These are phyloP conservation scores for Smutsia gigantea DNA, from an alignment of 2,797 vertebrate genomes.

Conservation along the genomic window DNA sequence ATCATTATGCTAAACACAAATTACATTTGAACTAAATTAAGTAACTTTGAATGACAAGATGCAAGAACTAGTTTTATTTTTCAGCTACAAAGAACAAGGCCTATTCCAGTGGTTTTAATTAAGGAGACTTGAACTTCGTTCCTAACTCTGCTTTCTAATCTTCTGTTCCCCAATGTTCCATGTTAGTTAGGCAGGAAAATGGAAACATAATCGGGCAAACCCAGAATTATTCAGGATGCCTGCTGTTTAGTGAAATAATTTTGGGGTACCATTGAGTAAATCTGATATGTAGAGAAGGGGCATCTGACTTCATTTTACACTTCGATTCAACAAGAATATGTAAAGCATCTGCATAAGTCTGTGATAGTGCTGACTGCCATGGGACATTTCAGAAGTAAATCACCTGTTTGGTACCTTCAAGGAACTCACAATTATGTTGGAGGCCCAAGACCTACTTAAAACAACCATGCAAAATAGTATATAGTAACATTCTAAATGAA, in stretches of 20 bases:
- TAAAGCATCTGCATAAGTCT: neutral
- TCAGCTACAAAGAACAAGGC: neutral
- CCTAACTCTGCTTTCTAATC: neutral
- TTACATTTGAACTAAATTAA: slow-evolving; percentile 51
- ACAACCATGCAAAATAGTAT: neutral
- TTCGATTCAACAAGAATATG: neutral
- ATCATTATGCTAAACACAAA: slow-evolving; percentile 7
- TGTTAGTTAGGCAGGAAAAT: neutral
- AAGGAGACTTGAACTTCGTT: neutral
- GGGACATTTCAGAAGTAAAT: neutral
- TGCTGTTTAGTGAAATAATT: neutral
- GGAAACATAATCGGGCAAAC: neutral
- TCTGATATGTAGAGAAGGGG: neutral
- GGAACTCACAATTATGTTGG: slow-evolving; percentile 6
- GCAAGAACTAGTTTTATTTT: neutral
- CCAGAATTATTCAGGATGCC: slow-evolving; percentile 8
- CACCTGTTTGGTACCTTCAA: neutral
- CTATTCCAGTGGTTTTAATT: neutral
- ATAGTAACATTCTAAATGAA: slow-evolving; percentile 11
- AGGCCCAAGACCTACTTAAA: neutral
- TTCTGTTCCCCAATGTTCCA: neutral
- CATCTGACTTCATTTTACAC: neutral
- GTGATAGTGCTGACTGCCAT: neutral
- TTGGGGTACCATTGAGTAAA: neutral
- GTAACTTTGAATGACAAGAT: slow-evolving; percentile 21